Evolutionary conservation across 1,140 invertebrate genomes (phyloP), one percentile per base, ranked within the genome.

Genomic region (Listronotus bonariensis): DNA sequence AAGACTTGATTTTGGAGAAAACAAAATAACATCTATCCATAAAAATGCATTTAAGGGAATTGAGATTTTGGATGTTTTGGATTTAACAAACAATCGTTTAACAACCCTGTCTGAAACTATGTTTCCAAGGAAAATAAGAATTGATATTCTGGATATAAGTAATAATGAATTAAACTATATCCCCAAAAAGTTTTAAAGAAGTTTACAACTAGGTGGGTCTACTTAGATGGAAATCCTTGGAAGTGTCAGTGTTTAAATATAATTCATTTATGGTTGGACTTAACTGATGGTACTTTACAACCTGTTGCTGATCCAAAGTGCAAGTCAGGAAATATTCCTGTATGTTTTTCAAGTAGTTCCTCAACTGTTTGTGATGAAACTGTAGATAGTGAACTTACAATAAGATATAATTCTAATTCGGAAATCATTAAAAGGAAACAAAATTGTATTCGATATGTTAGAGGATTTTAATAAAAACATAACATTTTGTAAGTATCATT

Each of bases 201-300:
- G 45, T 12, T 48, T 17, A 18, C 11, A 11, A 15, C 15, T 1
- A 17, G 20, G 10, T 26, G 11, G 15, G 11, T 48, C 10, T 17
- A 48, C 11, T 26, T 48, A 15, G 15, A 48, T 11, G 45, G 45
- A 48, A 48, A 48, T 15, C 45, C 45, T 48, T 48, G 45, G 45
- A 48, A 48, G 45, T 48, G 45, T 17, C 45, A 17, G 10, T 48
- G 45, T 15, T 48, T 48, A 17, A 26, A 48, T 15, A 3, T 3
- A 8, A 48, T 48, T 17, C 10, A 48, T 17, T 48, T 18, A 11
- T 48, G 45, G 45, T 17, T 48, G 45, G 38, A 40, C 38, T 40
- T 40, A 3, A 40, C n/a, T 1, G 38, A 14, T 40, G 38, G 38
- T 14, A 40, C n/a, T 7, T 12, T 14, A 12, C 10, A 40, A 40